Evolutionary conservation across 92 coral and sea anemone genomes (phyloP), one percentile per base, ranked within the genome.

Genomic region (Zoanthus gigantus): DNA sequence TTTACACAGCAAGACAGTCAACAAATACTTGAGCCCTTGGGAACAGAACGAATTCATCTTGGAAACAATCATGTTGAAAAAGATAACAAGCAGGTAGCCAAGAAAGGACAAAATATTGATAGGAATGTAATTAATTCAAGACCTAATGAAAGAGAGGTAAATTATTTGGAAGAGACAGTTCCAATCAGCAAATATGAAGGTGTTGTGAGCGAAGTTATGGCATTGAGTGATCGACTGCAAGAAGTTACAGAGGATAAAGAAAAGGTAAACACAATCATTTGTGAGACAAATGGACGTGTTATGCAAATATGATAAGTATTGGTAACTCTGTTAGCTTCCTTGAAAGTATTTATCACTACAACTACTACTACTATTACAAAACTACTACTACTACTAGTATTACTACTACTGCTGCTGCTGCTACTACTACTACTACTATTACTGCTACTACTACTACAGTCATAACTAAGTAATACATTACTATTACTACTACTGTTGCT

Each of bases 161-260:
- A 58, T 54, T 71, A 72, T 46, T 54, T 58, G 6, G 94, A 90
- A 46, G 92, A 83, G 23, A 86, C 75, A 44, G 90, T 86, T 15
- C 69, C 89, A 17, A 93, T 74, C 67, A 60, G 72, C 11, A 91
- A 88, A 57, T 90, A 75, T 67, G 94, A 89, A 31, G 84, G 83
- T 31, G 29, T 89, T 54, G 89, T 88, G 58, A 91, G 90, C 56
- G 98, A 93, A 29, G 74, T 86, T 9, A 42, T 48, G 7, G 92
- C 85, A 34, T 79, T 90, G 42, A 93, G 90, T 48, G 93, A 75
- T 30, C 84, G 93, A 53, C 63, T 95, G 15, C 76, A 65, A 56
- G 76, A 66, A 28, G 89, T 82, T 12, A 73, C 83, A 29, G 88
- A 85, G 9, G 96, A 93, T n/a, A 95, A 93, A 82, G 82, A 85